phyloP scores from a whole-genome alignment of 2,888 invertebrate genomes.

The Erannis defoliaria region DNA sequence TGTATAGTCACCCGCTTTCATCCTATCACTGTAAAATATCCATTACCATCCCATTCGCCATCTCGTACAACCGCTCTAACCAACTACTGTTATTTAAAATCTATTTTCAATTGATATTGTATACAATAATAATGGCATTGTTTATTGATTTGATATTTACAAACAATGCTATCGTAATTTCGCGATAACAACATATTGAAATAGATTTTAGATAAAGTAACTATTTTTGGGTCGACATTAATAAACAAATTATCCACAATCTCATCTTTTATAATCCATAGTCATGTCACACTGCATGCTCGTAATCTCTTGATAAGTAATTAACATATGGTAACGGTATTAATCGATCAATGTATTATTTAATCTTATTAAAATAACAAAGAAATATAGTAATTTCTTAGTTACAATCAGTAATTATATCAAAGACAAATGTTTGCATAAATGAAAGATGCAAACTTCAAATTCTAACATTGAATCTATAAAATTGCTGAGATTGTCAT shows the following conservation, averaged over 20 bases:
- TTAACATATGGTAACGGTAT: slow-evolving; percentile 10
- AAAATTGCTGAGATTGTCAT: background rate
- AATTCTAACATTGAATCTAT: background rate
- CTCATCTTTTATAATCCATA: slow-evolving; percentile 39
- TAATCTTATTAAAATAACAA: too few relatives aligned
- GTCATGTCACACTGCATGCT: slow-evolving; percentile 26
- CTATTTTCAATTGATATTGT: slow-evolving; percentile 9
- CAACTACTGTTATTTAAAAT: slow-evolving; percentile 30
- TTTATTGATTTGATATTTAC: slow-evolving; percentile 1
- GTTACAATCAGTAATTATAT: background rate
- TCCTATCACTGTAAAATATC: slow-evolving; percentile 39
- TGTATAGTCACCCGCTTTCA: slow-evolving; percentile 26
- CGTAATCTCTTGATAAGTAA: slow-evolving; percentile 25
- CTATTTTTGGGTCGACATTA: slow-evolving; percentile 1
- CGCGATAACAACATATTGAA: slow-evolving; percentile 7
- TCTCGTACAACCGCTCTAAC: slow-evolving; percentile 35
- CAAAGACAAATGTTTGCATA: background rate
- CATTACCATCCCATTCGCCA: slow-evolving; percentile 30
- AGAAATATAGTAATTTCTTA: slow-evolving; percentile 2
- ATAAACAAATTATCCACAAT: slow-evolving; percentile 25
- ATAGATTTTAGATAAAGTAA: slow-evolving; percentile 32
- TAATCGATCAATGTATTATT: too few relatives aligned
- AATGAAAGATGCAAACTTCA: background rate
- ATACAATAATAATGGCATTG: background rate
- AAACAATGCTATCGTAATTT: slow-evolving; percentile 5